Evolutionary conservation across 2,113 vertebrate species (phyloP).

Genomic region (Cairina moschata): DNA sequence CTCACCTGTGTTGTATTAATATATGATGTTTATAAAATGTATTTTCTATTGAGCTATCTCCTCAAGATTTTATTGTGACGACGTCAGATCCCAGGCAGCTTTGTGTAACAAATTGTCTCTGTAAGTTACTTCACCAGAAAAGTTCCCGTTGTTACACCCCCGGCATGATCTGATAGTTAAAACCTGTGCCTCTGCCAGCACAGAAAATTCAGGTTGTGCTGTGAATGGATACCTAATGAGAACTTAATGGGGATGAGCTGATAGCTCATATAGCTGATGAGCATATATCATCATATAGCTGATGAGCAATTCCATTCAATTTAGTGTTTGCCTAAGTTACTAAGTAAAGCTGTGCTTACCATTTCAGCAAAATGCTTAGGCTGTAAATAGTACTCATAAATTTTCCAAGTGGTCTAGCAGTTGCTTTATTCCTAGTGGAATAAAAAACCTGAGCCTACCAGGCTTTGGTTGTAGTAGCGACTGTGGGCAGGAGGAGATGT

Average conservation of each 20-base stretch:
- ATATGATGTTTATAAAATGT: not conserved
- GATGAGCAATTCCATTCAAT: not conserved
- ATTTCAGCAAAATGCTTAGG: not conserved
- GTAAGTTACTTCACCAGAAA: not conserved
- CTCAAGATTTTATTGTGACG: not conserved
- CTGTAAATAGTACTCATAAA: not conserved
- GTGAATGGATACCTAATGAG: not conserved
- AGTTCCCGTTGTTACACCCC: fast-evolving
- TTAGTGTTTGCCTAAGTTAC: not conserved
- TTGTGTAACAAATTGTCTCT: not conserved
- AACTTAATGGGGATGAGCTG: not conserved
- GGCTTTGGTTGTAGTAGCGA: not conserved
- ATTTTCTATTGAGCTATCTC: not conserved
- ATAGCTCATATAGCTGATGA: not conserved
- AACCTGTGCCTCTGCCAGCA: not conserved
- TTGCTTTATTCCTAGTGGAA: not conserved
- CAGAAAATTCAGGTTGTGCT: not conserved
- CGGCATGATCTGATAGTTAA: not conserved
- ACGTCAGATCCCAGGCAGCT: not conserved
- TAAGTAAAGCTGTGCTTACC: not conserved
- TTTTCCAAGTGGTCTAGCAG: not conserved
- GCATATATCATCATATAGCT: not conserved
- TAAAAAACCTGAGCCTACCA: not conserved
- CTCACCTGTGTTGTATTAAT: not conserved
- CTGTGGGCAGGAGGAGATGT: not conserved